Percentiles rank a stretch among this genome's conserved stretches.
Conservation (phyloP, 2,797 vertebrate genomes). For the Acridotheres tristis region DNA sequence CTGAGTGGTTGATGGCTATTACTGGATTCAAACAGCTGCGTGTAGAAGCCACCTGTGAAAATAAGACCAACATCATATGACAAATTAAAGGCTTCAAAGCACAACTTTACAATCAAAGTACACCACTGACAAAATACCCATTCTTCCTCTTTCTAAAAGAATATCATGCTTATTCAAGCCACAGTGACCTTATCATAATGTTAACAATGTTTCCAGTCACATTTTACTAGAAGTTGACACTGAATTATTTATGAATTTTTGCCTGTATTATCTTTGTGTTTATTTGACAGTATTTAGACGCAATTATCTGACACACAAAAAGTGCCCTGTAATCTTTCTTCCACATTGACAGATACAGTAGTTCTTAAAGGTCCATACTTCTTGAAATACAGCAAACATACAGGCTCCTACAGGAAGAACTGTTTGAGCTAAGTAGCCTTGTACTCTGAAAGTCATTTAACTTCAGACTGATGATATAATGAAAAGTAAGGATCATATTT, state of each 20-base stretch:
- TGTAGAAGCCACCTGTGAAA: conserved; percentile 91
- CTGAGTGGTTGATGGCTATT: conserved; percentile 71
- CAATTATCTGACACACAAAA: not conserved
- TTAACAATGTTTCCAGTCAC: not conserved
- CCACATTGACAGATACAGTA: not conserved
- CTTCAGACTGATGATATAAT: not conserved
- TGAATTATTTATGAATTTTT: not conserved
- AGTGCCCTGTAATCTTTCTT: not conserved
- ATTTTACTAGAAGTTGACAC: not conserved
- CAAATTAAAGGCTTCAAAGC: not conserved
- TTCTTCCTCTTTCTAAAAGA: not conserved
- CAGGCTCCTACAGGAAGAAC: not conserved
- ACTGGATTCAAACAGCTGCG: conserved; percentile 81
- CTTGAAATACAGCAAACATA: not conserved
- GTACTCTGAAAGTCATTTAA: not conserved
- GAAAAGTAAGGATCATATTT: not conserved
- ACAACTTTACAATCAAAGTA: not conserved
- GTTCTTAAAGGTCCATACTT: not conserved
- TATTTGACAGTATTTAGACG: not conserved
- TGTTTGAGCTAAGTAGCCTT: not conserved
- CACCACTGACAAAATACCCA: not conserved
- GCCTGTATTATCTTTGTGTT: not conserved
- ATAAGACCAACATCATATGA: conserved; percentile 1
- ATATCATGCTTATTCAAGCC: not conserved
- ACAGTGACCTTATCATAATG: not conserved